Conservation (phyloP, 2,888 invertebrate species). For the Cepaea hortensis region DNA sequence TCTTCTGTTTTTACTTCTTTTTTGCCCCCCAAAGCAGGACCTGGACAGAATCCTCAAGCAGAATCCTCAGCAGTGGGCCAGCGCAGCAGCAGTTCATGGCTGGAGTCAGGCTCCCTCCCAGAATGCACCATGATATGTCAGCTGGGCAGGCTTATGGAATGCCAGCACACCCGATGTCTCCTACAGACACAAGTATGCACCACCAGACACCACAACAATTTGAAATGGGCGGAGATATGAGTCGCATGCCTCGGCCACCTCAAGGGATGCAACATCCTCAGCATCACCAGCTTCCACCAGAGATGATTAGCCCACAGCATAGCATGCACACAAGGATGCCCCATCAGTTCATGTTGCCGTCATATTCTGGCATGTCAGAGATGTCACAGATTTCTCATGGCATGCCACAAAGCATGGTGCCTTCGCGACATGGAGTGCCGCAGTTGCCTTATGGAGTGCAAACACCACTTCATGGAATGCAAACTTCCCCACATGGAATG, state of each 20-base stretch:
- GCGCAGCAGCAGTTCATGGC: conserved; percentile 36
- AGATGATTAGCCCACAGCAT: conserved; percentile 36
- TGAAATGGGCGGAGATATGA: conserved; percentile 41
- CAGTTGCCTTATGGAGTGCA: conserved; percentile 41
- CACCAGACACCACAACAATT: conserved; percentile 38
- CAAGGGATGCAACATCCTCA: conserved; percentile 39
- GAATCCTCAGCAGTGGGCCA: conserved; percentile 27
- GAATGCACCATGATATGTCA: conserved; percentile 48
- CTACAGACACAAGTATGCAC: conserved; percentile 41
- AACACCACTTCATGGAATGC: conserved; percentile 37
- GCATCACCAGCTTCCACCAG: conserved; percentile 33
- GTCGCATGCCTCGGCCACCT: conserved; percentile 38
- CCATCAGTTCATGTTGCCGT: conserved; percentile 46
- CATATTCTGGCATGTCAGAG: conserved; percentile 45
- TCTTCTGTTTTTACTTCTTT: too few relatives aligned
- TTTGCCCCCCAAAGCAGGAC: conserved; percentile 32
- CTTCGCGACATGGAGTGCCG: conserved; percentile 50
- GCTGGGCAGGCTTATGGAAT: conserved; percentile 45
- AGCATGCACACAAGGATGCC: conserved; percentile 54
- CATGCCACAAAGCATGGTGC: conserved; percentile 41
- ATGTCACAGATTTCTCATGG: conserved; percentile 49
- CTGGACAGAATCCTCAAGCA: conserved; percentile 28
- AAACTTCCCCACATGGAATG: conserved; percentile 35
- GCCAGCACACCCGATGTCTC: conserved; percentile 49
- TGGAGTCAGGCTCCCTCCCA: conserved; percentile 45